Evolutionary conservation across 2,113 vertebrate genomes (phyloP).

Genomic region (Prolemur simus): DNA sequence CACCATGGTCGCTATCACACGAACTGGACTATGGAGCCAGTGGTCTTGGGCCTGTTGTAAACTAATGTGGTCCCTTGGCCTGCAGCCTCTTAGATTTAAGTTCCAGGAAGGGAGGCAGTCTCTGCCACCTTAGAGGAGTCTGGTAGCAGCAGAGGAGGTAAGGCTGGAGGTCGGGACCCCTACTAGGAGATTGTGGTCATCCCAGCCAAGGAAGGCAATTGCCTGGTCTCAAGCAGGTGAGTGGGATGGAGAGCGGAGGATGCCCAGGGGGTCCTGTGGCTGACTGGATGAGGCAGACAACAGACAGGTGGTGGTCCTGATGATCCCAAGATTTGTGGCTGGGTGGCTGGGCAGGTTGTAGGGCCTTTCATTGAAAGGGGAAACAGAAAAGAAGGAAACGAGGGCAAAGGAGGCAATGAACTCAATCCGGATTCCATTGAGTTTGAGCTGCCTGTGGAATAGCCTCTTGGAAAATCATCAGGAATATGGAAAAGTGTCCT

Average conservation of each 20-base stretch:
- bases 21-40: background rate
- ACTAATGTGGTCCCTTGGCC: rapidly evolving
- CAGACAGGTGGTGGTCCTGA: background rate
- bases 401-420: background rate
- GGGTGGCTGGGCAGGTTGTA: background rate
- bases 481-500: background rate
- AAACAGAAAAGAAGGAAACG: background rate
- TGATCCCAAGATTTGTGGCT: background rate
- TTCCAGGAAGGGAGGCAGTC: rapidly evolving
- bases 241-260: background rate
- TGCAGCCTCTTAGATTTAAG: background rate
- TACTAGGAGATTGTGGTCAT: background rate
- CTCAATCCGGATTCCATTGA: background rate
- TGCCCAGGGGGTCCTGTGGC: background rate
- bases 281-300: rapidly evolving
- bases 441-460: background rate
- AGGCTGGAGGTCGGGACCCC: no score
- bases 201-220: background rate
- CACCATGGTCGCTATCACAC: background rate
- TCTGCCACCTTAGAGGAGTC: background rate
- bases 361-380: background rate
- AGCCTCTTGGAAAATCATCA: background rate
- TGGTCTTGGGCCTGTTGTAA: background rate
- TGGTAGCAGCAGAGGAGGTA: background rate
- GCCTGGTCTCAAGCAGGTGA: background rate